Percentiles rank a stretch among this genome's conserved stretches.
These are phyloP conservation scores for Meriones psammophilus DNA, from an alignment of 2,797 vertebrate species.

Conservation along the genomic window DNA sequence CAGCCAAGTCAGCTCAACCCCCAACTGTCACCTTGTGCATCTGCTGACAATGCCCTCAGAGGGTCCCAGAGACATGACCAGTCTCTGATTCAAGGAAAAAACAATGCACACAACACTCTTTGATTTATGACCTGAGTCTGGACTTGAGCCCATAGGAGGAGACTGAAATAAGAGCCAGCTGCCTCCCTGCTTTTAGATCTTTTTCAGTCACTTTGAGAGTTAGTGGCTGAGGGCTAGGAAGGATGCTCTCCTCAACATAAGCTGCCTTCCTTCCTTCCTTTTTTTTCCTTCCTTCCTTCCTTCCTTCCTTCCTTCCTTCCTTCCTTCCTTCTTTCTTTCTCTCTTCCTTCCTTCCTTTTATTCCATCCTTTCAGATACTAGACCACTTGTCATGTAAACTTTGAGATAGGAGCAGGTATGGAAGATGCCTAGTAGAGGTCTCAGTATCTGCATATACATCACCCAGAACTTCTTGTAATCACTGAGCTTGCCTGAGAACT, in stretches of 20 bases:
- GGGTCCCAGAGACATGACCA: neutral
- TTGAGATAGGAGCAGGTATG: neutral
- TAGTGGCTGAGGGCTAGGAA: neutral
- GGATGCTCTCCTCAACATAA: neutral
- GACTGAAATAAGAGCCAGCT: conserved; percentile 28
- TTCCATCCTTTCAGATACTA: neutral
- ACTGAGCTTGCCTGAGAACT: neutral
- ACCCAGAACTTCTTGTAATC: neutral
- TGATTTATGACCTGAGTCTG: conserved; percentile 69
- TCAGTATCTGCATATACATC: neutral
- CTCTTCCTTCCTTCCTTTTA: no score
- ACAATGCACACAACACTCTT: conserved; percentile 47
- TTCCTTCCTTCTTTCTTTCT: neutral
- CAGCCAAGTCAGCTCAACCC: neutral
- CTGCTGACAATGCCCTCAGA: neutral
- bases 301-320: neutral
- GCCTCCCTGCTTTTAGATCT: neutral
- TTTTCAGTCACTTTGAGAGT: neutral
- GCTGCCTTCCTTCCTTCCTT: neutral
- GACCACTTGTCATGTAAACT: conserved; percentile 1
- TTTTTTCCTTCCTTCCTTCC: no score
- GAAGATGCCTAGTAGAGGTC: neutral
- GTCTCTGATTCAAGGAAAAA: conserved; percentile 3
- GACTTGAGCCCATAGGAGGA: conserved; percentile 24
- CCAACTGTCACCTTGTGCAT: neutral